Percentiles rank a stretch among this genome's conserved stretches.
phyloP scores from a whole-genome alignment of 2,113 vertebrate genomes.

The Chitala chitala region DNA sequence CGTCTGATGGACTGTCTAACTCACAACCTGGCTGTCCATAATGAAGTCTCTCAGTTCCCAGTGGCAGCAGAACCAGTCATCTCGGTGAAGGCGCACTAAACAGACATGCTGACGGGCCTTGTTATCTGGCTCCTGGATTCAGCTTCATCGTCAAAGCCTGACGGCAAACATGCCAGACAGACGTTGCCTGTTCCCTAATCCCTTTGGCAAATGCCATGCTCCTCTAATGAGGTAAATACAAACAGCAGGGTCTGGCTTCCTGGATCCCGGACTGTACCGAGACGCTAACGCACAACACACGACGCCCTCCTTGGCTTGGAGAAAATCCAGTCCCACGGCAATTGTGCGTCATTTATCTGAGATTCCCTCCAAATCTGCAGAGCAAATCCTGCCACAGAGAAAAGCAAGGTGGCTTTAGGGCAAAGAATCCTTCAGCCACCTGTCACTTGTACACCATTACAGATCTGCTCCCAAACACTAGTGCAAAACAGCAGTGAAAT shows the following conservation, averaged over 20 bases:
- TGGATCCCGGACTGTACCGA: conserved; percentile 31
- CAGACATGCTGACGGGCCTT: conserved; percentile 28
- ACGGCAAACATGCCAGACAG: conserved; percentile 51
- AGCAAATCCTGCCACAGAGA: conserved; percentile 24
- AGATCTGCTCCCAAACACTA: neutral
- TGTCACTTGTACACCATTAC: neutral
- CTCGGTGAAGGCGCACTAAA: conserved; percentile 25
- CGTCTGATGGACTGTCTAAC: too few species aligned
- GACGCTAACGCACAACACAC: conserved; percentile 16
- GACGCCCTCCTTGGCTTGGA: conserved; percentile 13
- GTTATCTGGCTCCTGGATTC: conserved; percentile 22
- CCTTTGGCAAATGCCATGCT: conserved; percentile 53
- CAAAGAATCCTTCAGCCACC: neutral
- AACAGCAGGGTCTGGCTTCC: conserved; percentile 33
- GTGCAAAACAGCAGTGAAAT: neutral
- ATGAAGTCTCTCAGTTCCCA: neutral
- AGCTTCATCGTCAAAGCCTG: conserved; percentile 44
- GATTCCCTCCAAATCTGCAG: conserved; percentile 29
- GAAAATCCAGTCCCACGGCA: neutral
- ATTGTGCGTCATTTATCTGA: conserved; percentile 28
- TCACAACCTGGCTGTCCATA: too few species aligned
- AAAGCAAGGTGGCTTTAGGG: conserved; percentile 12
- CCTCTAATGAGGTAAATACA: conserved; percentile 57
- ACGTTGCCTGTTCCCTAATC: conserved; percentile 48
- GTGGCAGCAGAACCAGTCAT: neutral